Conservation (phyloP, 2,888 invertebrate genomes). For the Morpho helenor region DNA sequence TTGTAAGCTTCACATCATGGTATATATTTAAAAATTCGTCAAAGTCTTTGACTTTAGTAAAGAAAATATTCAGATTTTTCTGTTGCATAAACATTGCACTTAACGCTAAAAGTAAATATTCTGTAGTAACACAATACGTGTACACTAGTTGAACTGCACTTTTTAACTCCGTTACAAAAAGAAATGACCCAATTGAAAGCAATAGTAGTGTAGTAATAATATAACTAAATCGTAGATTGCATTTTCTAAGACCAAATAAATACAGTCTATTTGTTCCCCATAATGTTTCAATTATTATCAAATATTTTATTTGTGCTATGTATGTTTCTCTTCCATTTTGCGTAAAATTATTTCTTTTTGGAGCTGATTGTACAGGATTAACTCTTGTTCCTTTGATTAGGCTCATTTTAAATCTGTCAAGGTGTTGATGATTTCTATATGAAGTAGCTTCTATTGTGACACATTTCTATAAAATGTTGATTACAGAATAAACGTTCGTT, state of each 20-base stretch:
- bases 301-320: constrained; percentile 11
- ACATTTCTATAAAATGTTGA: too few relatives aligned
- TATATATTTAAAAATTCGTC: constrained; percentile 47
- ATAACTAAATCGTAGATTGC: constrained; percentile 1
- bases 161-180: not conserved
- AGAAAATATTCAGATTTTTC: constrained; percentile 35
- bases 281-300: constrained; percentile 9
- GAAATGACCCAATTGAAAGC: not conserved
- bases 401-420: constrained; percentile 1
- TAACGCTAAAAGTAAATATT: constrained; percentile 39
- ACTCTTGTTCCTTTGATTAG: not conserved
- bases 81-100: constrained; percentile 36
- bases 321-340: not conserved
- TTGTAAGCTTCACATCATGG: constrained; percentile 34
- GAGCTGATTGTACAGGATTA: not conserved
- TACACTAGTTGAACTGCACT: not conserved
- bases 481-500: too few relatives aligned
- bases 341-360: constrained; percentile 1
- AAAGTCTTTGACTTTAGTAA: constrained; percentile 41
- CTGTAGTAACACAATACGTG: constrained; percentile 19
- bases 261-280: constrained; percentile 8
- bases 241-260: constrained; percentile 10
- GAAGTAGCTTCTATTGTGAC: not conserved
- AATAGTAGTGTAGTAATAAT: not conserved
- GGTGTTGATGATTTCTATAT: not conserved